phyloP scores from a whole-genome alignment of 1,140 invertebrate genomes.

The Euwallacea fornicatus region DNA sequence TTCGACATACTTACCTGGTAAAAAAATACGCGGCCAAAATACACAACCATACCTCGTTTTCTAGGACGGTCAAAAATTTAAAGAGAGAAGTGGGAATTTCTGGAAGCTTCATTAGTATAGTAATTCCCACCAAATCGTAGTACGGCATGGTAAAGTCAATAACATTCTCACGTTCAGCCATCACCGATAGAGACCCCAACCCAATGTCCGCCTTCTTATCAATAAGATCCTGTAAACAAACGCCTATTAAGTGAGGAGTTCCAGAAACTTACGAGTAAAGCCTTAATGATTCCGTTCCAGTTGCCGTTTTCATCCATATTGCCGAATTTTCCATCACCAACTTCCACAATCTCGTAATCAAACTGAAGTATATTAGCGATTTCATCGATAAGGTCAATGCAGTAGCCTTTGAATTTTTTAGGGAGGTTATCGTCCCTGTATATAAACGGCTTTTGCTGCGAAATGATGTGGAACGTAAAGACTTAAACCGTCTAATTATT shows the following conservation, averaged over 20 bases:
- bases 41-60: conserved; percentile 94
- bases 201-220: conserved; percentile 91
- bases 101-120: conserved; percentile 85
- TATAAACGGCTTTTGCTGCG: conserved; percentile 86
- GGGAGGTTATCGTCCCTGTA: conserved; percentile 67
- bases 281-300: conserved; percentile 90
- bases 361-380: conserved; percentile 83
- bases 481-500: neutral
- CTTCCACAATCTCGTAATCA: conserved; percentile 83
- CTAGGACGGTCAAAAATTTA: conserved; percentile 95
- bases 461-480: conserved; percentile 8
- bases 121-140: conserved; percentile 93
- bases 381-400: conserved; percentile 87
- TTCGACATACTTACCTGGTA: conserved; percentile 65
- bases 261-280: neutral
- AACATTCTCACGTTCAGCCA: conserved; percentile 92
- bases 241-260: neutral
- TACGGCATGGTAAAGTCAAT: conserved; percentile 95
- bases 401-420: conserved; percentile 83
- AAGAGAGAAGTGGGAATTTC: conserved; percentile 85
- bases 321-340: conserved; percentile 79
- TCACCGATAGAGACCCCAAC: conserved; percentile 83
- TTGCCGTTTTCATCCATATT: conserved; percentile 81
- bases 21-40: conserved; percentile 95
- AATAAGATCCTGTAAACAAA: conserved; percentile 67